A percentile compares a stretch with the other conserved stretches of the same genome.
Conservation (phyloP, 1,140 invertebrate species). For the Pemphigus obesinymphae region DNA sequence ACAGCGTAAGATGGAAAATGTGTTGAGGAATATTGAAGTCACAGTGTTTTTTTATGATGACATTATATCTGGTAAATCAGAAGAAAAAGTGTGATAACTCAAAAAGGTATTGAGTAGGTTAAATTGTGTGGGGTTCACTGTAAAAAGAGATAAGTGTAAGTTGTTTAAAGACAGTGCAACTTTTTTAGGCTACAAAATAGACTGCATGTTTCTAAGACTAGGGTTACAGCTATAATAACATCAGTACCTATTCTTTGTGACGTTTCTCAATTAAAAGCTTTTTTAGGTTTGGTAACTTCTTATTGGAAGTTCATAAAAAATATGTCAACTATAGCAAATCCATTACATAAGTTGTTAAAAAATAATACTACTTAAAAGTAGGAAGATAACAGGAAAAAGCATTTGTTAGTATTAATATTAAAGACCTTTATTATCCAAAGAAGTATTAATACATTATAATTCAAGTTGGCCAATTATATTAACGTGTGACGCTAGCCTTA, state of each 20-base stretch:
- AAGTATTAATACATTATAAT: no score
- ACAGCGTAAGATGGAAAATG: slow-evolving; percentile 48
- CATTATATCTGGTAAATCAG: slow-evolving; percentile 28
- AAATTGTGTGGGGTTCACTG: neutral
- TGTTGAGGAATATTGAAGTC: slow-evolving; percentile 1
- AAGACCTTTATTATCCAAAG: no score
- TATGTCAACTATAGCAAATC: no score
- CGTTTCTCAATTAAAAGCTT: no score
- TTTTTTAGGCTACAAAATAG: slow-evolving; percentile 30
- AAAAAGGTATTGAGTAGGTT: neutral
- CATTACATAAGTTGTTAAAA: slow-evolving; percentile 41
- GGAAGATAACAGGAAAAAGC: slow-evolving; percentile 15
- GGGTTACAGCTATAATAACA: neutral
- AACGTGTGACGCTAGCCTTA: no score
- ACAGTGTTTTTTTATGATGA: slow-evolving; percentile 42
- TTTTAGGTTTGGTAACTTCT: no score
- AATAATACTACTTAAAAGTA: slow-evolving; percentile 32
- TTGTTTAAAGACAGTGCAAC: slow-evolving; percentile 4
- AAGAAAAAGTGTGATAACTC: neutral
- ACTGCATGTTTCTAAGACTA: neutral
- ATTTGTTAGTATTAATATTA: no score
- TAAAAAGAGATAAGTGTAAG: no score
- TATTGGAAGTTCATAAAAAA: no score
- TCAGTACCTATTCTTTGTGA: neutral
- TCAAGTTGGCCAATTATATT: no score